phyloP scores from a whole-genome alignment of 2,888 invertebrate species.

The Eupeodes luniger region DNA sequence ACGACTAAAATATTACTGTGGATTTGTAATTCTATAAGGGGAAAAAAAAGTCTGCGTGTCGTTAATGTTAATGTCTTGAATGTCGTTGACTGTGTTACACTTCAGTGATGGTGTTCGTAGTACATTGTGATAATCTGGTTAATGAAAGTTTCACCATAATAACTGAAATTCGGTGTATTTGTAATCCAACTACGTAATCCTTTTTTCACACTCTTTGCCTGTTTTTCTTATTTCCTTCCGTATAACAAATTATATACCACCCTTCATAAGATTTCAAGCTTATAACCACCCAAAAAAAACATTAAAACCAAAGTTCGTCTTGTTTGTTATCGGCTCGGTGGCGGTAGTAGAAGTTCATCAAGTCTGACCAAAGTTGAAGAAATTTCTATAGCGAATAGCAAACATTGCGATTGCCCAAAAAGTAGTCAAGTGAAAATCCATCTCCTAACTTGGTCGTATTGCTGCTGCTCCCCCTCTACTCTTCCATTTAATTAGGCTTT shows the following conservation, averaged over 20 bases:
- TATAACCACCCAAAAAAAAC: neutral
- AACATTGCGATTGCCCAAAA: neutral
- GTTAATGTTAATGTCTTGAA: conserved; percentile 17
- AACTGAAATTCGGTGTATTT: conserved; percentile 17
- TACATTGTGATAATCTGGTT: conserved; percentile 8
- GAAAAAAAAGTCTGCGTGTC: conserved; percentile 1
- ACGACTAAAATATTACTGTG: neutral
- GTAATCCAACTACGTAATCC: conserved; percentile 36
- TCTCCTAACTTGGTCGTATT: neutral
- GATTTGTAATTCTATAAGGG: no score
- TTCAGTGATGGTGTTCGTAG: no score
- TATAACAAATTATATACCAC: conserved; percentile 7
- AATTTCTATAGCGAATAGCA: conserved; percentile 1
- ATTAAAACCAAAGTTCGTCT: neutral
- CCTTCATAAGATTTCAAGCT: neutral
- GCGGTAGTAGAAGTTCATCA: neutral
- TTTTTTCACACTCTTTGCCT: conserved; percentile 8
- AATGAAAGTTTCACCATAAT: conserved; percentile 36
- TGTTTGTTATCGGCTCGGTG: neutral
- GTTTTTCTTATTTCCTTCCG: neutral
- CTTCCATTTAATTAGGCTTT: conserved; percentile 20
- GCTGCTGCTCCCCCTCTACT: neutral
- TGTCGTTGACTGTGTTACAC: neutral
- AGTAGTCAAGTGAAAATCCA: conserved; percentile 8
- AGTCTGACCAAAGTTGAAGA: neutral